Evolutionary conservation across 2,113 vertebrate species (phyloP).

Genomic region (Chloropsis cyanopogon): DNA sequence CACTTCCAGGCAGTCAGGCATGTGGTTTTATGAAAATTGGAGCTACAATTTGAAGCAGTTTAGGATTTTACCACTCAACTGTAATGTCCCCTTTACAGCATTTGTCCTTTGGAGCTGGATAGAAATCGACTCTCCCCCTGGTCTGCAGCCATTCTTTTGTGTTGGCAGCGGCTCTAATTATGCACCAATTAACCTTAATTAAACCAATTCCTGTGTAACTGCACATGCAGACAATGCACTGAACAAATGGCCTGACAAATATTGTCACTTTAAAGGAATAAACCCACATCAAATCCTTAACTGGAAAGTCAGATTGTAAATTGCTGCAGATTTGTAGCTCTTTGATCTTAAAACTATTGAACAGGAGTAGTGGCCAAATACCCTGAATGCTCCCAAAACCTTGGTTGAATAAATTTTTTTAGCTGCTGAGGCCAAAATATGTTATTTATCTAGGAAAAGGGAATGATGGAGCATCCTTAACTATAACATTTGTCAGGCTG

Average conservation of each 20-base stretch:
- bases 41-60: neutral
- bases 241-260: conserved; percentile 73
- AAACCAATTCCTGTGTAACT: conserved; percentile 65
- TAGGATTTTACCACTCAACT: neutral
- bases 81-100: neutral
- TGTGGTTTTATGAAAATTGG: neutral
- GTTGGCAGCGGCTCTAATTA: conserved; percentile 63
- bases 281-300: conserved; percentile 61
- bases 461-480: neutral
- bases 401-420: neutral
- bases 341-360: conserved; percentile 32
- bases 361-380: neutral
- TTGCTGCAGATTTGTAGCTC: conserved; percentile 24
- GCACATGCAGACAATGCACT: conserved; percentile 60
- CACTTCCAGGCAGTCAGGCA: neutral
- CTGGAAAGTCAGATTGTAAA: conserved; percentile 51
- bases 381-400: neutral
- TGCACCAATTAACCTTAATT: conserved; percentile 75
- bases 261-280: conserved; percentile 66
- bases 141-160: conserved; percentile 56
- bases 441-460: neutral
- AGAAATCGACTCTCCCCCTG: conserved; percentile 11
- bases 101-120: conserved; percentile 43
- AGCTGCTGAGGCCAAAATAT: neutral
- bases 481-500: neutral